Percentiles rank a stretch among this genome's conserved stretches.
These are phyloP conservation scores for Protosalanx chinensis DNA, from an alignment of 2,797 vertebrate genomes.

Conservation along the genomic window DNA sequence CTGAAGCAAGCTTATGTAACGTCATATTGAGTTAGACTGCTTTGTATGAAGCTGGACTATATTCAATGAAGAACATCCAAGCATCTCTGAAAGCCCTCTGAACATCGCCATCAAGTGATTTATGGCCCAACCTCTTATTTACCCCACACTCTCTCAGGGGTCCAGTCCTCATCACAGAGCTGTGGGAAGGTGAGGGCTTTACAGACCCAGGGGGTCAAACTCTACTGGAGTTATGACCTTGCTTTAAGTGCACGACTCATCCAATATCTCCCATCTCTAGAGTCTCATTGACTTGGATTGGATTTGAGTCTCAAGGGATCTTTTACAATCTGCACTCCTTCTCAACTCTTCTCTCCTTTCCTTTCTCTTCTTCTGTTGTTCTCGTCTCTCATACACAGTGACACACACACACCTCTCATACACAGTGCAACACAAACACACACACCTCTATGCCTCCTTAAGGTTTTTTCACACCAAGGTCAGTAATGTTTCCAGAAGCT, in stretches of 20 bases:
- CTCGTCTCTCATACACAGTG: too few species aligned
- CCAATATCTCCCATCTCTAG: neutral
- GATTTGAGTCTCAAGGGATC: neutral
- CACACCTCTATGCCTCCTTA: too few species aligned
- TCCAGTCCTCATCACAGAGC: neutral
- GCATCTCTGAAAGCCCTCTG: neutral
- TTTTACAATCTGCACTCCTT: neutral
- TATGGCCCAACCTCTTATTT: conserved; percentile 16
- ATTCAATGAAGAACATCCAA: conserved; percentile 22
- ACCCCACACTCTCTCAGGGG: neutral
- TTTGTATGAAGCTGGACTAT: conserved; percentile 18
- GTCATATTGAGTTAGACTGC: conserved; percentile 35
- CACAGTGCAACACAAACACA: too few species aligned
- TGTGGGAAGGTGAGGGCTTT: conserved; percentile 6
- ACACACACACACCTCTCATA: too few species aligned
- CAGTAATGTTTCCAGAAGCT: conserved; percentile 16
- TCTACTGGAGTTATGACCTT: conserved; percentile 10
- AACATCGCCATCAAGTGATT: neutral
- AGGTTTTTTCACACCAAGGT: conserved; percentile 34
- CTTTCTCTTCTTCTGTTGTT: conserved; percentile 5
- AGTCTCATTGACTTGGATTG: neutral
- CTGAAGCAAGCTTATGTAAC: conserved; percentile 31
- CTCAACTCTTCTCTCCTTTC: neutral
- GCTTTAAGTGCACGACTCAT: neutral
- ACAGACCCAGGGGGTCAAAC: conserved; percentile 5